Percentiles rank a stretch among this genome's conserved stretches.
Evolutionary conservation across 2,113 vertebrate genomes (phyloP).

Genomic region (Okapia johnstoni): DNA sequence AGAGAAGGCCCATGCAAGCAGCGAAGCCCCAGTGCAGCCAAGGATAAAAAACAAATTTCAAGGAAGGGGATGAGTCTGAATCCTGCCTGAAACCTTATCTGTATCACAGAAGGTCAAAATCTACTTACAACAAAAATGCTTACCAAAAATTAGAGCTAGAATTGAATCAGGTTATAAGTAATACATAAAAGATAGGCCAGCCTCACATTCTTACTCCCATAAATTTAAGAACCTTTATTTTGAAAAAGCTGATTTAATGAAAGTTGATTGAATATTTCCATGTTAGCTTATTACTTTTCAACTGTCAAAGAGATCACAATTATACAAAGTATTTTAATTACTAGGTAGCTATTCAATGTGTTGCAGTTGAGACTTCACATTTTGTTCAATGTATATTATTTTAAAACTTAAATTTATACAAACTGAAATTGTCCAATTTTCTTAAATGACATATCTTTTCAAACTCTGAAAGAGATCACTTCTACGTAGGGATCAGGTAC

Average conservation of each 20-base stretch:
- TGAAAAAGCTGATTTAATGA: neutral
- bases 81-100: neutral
- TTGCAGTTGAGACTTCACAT: neutral
- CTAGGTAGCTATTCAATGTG: neutral
- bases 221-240: neutral
- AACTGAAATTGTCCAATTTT: neutral
- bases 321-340: neutral
- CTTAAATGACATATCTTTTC: neutral
- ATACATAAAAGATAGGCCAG: neutral
- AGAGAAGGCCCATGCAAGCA: neutral
- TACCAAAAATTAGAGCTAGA: neutral
- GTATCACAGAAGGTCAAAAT: neutral
- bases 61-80: neutral
- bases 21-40: neutral
- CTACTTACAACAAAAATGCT: neutral
- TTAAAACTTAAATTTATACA: neutral
- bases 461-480: neutral
- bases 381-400: neutral
- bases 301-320: neutral
- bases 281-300: neutral
- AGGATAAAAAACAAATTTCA: neutral
- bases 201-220: neutral
- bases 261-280: neutral
- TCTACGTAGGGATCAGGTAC: neutral
- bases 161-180: neutral